Percentiles rank a stretch among this genome's conserved stretches.
These are phyloP conservation scores for Tokudaia tokunoshimensis DNA, from an alignment of 2,797 vertebrate species.

Conservation along the genomic window DNA sequence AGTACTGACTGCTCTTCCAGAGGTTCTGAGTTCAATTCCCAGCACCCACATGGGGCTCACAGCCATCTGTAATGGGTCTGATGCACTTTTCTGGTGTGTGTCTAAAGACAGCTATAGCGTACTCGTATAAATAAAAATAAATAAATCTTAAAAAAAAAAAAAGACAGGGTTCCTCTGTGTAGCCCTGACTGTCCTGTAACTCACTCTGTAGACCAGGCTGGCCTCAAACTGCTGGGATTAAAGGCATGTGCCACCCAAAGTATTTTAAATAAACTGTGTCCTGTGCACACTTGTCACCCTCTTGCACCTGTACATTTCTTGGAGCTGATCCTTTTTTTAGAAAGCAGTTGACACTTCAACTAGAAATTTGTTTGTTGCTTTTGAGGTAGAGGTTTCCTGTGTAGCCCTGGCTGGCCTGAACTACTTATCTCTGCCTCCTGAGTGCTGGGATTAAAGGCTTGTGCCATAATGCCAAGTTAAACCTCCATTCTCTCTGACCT, in stretches of 20 bases:
- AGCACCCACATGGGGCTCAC: too few relatives aligned
- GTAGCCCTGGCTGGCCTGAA: neutral
- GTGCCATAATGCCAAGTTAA: neutral
- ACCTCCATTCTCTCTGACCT: neutral
- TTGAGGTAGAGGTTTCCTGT: neutral
- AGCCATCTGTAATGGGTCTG: too few relatives aligned
- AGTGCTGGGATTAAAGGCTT: neutral
- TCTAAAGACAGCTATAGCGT: too few relatives aligned
- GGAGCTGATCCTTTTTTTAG: neutral
- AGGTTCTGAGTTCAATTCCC: too few relatives aligned
- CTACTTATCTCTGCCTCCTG: neutral
- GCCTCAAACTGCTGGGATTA: neutral
- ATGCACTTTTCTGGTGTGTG: too few relatives aligned
- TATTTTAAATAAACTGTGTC: neutral
- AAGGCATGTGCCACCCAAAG: neutral
- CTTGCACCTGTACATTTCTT: neutral
- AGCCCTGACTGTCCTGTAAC: too few relatives aligned
- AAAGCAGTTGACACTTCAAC: neutral
- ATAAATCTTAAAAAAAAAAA: too few relatives aligned
- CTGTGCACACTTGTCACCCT: neutral
- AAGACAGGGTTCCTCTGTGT: too few relatives aligned
- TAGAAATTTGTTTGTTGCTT: slow-evolving; percentile 19
- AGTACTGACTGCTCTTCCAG: too few relatives aligned
- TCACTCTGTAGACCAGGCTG: too few relatives aligned
- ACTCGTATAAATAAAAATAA: too few relatives aligned